Conservation (phyloP, 1,140 invertebrate genomes). For the Phocides pigmalion region DNA sequence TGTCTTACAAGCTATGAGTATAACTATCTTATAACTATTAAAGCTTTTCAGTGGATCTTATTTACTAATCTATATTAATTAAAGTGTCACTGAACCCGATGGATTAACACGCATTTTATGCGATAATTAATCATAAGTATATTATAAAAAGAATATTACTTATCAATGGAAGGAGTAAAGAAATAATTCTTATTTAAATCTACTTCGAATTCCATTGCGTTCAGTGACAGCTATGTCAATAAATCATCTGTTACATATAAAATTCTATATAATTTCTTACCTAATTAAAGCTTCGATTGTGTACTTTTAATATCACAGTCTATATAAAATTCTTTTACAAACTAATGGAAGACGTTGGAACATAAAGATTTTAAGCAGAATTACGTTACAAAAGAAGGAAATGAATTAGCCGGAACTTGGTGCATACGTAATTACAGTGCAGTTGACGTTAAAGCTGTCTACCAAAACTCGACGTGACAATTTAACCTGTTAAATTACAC, state of each 20-base stretch:
- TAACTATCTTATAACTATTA: conserved; percentile 60
- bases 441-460: conserved; percentile 80
- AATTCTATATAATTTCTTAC: conserved; percentile 45
- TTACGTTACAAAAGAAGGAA: conserved; percentile 42
- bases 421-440: conserved; percentile 78
- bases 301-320: conserved; percentile 71
- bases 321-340: conserved; percentile 50
- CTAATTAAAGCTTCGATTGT: conserved; percentile 75
- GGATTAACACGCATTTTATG: conserved; percentile 17
- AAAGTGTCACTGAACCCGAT: conserved; percentile 15
- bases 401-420: conserved; percentile 52
- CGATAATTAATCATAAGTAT: not conserved
- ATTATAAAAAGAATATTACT: not conserved
- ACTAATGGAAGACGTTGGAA: conserved; percentile 77
- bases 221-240: conserved; percentile 13
- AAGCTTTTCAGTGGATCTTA: conserved; percentile 57
- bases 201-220: conserved; percentile 14
- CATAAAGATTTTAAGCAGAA: conserved; percentile 32
- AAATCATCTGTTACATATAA: conserved; percentile 35
- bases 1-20: conserved; percentile 30
- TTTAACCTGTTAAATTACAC: conserved; percentile 63
- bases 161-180: conserved; percentile 9
- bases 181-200: not conserved
- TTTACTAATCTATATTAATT: conserved; percentile 27
- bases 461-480: conserved; percentile 77